These are phyloP conservation scores for Ariolimax columbianus DNA, from an alignment of 2,888 invertebrate species.

Conservation along the genomic window DNA sequence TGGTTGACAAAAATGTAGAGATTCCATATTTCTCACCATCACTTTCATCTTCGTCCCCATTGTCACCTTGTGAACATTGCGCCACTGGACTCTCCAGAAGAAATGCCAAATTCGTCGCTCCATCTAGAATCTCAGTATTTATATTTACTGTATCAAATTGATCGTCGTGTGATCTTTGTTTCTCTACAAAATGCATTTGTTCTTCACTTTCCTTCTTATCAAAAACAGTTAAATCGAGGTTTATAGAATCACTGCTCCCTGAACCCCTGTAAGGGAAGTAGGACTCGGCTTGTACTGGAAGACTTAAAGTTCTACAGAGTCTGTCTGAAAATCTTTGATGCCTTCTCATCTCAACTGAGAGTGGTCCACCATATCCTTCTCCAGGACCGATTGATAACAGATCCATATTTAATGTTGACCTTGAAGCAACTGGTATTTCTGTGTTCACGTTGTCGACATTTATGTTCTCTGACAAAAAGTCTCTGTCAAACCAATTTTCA, in stretches of 20 bases:
- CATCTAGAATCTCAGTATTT: background rate
- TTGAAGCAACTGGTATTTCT: background rate
- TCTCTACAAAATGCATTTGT: background rate
- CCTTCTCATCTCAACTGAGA: background rate
- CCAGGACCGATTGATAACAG: background rate
- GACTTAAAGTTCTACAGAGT: background rate
- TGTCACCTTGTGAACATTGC: background rate
- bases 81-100: background rate
- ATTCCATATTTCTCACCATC: background rate
- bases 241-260: background rate
- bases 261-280: background rate
- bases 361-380: background rate
- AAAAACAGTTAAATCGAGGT: background rate
- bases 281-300: background rate
- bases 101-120: conserved; percentile 3
- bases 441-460: background rate
- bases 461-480: background rate
- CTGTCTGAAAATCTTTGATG: background rate
- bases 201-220: background rate
- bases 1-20: background rate
- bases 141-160: background rate
- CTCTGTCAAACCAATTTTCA: background rate
- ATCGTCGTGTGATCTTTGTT: background rate
- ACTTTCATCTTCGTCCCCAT: background rate
- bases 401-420: background rate